Base-by-base conservation (phyloP, 1,140 invertebrate species). In the Ceratina calcarata region DNA sequence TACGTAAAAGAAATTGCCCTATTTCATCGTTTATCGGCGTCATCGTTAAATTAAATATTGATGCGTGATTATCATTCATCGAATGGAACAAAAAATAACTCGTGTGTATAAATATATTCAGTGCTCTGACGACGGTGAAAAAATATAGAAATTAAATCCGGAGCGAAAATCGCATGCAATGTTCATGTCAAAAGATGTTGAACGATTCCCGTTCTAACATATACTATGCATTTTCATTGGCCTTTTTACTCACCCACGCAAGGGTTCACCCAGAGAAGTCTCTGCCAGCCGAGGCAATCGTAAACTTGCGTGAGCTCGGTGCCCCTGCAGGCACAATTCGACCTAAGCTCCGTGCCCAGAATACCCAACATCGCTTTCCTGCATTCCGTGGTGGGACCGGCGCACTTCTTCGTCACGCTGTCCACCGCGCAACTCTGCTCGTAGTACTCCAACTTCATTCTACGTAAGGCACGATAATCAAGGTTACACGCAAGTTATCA, bases 361-460 rank as follows among this genome's bases (percentile, higher is more conserved):
- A 98, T 97, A 7, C 96, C 96, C 70, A 98, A 93, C 91, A 98
- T 96, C 16, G 97, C 97, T 62, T 95, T 94, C 61, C 97, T 94
- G 91, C 97, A 98, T 37, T 96, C 96, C 1, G 95, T 94, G 0
- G 96, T 94, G 6, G 96, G 95, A 0, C 97, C 97, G n/a, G 97
- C 97, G 88, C 97, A 98, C 85, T 97, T 96, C 89, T 96, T 97
- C 20, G 97, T 98, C 53, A 97, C 95, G 60, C 96, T 96, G 90
- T 98, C 97, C 67, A 98, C 97, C 0, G 97, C 97, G 91, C 97
- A 98, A 75, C 96, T 96, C 90, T 98, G 97, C 89, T 98, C 97
- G 92, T 97, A 98, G 90, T 96, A 95, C 89, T 98, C 97, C 83
- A 98, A 92, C 81, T 96, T 95, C 53, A 94, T 93, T 89, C 97